phyloP scores from a whole-genome alignment of 2,797 vertebrate species.

The Peromyscus nudipes region DNA sequence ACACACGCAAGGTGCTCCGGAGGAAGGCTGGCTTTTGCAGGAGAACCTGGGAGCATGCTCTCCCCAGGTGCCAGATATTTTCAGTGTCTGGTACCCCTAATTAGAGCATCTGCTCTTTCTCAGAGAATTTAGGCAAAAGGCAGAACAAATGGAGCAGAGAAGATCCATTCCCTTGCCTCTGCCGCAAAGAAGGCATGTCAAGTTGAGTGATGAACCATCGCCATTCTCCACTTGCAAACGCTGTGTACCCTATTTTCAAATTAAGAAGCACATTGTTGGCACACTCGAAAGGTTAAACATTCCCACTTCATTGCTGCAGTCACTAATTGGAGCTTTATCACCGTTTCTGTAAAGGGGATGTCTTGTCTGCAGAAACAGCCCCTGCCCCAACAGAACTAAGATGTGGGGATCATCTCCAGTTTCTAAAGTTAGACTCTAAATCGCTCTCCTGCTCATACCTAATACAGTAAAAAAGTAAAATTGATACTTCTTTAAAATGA shows the following conservation, averaged over 20 bases:
- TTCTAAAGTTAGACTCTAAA: conserved; percentile 70
- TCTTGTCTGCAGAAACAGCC: conserved; percentile 50
- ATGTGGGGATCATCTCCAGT: conserved; percentile 18
- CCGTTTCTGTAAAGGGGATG: conserved; percentile 43
- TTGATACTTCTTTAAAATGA: background rate
- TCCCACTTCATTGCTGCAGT: conserved; percentile 44
- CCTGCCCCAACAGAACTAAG: conserved; percentile 13
- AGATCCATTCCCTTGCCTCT: conserved; percentile 41
- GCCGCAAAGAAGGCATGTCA: conserved; percentile 59
- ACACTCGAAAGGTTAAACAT: conserved; percentile 67
- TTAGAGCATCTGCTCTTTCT: conserved; percentile 70
- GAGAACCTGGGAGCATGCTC: conserved; percentile 40
- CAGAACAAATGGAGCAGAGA: conserved; percentile 50
- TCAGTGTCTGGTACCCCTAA: conserved; percentile 55
- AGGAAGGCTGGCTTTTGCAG: background rate
- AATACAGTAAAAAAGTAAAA: conserved; percentile 43
- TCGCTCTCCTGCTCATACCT: conserved; percentile 27
- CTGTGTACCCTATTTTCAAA: conserved; percentile 77
- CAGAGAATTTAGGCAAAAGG: conserved; percentile 59
- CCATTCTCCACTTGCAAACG: conserved; percentile 66
- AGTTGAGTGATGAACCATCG: conserved; percentile 52
- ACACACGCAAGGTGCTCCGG: background rate
- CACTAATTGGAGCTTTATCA: conserved; percentile 70
- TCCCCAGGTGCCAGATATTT: conserved; percentile 46
- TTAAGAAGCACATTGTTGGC: conserved; percentile 76